Base-by-base conservation (phyloP, 2,888 invertebrate species). In the Drosophila incognita region DNA sequence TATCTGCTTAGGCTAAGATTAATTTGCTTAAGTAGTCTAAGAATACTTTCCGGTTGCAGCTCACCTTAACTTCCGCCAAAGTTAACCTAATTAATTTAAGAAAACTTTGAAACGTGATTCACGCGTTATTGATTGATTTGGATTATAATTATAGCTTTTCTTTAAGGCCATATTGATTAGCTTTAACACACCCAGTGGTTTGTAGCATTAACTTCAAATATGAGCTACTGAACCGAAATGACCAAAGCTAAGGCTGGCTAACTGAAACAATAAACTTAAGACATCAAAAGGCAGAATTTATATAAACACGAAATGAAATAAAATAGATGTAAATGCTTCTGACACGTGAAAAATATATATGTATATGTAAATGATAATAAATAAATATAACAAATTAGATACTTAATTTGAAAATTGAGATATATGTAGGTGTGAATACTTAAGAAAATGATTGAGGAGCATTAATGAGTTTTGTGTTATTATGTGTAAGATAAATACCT, bases 81-180 rank as follows among this genome's bases (percentile, higher is more conserved):
- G 40, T 52, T 59, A 69, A 62, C 69, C 76, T 40, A 76, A 38
- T 69, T 77, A 13, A n/a, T 21, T 21, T 38, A 24, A 35, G n/a
- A 21, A 24, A 56, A 42, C 33, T 62, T 21, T 24, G 2, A 38
- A 33, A 52, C 36, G 56, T 80, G 54, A 53, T 42, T 46, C 29
- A 60, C 35, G n/a, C 76, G 89, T 53, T 90, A 83, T 89, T 90
- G 84, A 24, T 4, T 46, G 46, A 46, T 24, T 15, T 46, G 15
- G 68, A 52, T 64, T 59, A 64, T 67, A 66, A 86, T 84, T 81
- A 90, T 71, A 66, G 59, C 56, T 73, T 90, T 75, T 88, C 78
- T 69, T 72, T 38, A 74, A 87, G 82, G 82, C 29, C 74, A 57
- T 36, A 69, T 72, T 53, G 54, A 24, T 66, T 69, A 69, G 52